A percentile compares a stretch with the other conserved stretches of the same genome.
Evolutionary conservation across 2,113 vertebrate species (phyloP).

Genomic region (Acanthisitta chloris): DNA sequence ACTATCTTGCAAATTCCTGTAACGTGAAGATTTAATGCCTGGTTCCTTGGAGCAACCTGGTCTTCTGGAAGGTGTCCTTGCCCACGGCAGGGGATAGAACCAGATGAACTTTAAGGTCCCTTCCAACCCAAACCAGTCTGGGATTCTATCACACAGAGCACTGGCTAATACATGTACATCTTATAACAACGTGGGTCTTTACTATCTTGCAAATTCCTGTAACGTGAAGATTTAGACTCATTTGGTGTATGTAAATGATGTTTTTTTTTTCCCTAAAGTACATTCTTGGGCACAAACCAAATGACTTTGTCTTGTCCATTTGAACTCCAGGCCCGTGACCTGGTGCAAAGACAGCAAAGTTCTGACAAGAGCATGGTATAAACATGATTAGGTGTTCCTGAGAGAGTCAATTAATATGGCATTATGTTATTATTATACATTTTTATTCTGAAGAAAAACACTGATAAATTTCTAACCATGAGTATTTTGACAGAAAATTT

Average conservation of each 20-base stretch:
- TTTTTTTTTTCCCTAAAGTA: neutral
- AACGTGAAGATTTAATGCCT: no score
- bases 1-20: no score
- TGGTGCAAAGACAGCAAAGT: neutral
- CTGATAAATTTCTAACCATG: neutral
- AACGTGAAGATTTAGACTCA: neutral
- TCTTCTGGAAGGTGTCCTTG: neutral
- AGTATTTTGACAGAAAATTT: neutral
- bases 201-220: neutral
- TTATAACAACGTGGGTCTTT: neutral
- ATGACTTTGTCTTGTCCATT: neutral
- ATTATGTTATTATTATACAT: no score
- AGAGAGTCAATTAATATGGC: neutral
- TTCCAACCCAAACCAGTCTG: neutral
- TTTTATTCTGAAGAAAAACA: neutral
- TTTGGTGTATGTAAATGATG: accelerated
- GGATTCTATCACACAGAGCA: neutral
- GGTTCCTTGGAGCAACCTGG: neutral
- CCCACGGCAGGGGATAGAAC: neutral
- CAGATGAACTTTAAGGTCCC: neutral
- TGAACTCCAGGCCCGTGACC: neutral
- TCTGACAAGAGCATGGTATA: neutral
- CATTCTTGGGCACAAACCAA: neutral
- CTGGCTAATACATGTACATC: neutral
- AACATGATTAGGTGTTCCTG: neutral